Evolutionary conservation across 2,113 vertebrate species (phyloP), one percentile per base, ranked within the genome.

Genomic region (Pseudorasbora parva): DNA sequence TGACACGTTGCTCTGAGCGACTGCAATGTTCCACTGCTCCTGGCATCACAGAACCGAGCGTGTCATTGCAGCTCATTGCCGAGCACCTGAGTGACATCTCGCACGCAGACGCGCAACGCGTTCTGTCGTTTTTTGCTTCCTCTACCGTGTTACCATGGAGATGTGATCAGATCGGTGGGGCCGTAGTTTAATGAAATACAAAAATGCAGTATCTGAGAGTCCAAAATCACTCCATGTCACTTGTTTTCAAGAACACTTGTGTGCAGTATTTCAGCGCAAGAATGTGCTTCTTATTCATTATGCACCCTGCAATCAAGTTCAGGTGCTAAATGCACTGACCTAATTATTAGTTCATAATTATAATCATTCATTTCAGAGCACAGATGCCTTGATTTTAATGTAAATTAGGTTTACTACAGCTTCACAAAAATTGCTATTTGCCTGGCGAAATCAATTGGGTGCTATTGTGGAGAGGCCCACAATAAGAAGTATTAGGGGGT

Each of bases 1-100:
- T 23, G 47, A 81, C 62, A 54, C 17, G 47, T 81, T 37, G 64
- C 47, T 69, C 62, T 4, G 74, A 77, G 27, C 8, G 30, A 41
- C 79, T 68, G 64, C 64, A 56, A 51, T 81, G 64, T 71, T 81
- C 45, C 19, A 12, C 79, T 54, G 79, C 62, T 81, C 23, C 17
- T 41, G 47, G 45, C 79, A 69, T 69, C 27, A 69, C 27, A 81
- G 79, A 54, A 56, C 8, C 30, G 45, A 71, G 64, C 8, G 3
- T 71, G 79, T 81, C 79, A 81, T 51, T 56, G 77, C 37, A 8
- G 57, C 21, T 57, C 54, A 74, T 45, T 74, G n/a, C 41, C 57
- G 56, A 62, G 14, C 57, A 81, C 62, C 78, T 81, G 79, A 81
- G 27, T 37, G 62, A 81, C 79, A 81, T 81, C 45, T 66, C 27